A percentile compares a stretch with the other conserved stretches of the same genome.
These are phyloP conservation scores for Oscheius sp. DNA, from an alignment of 2,888 invertebrate species.

Conservation along the genomic window DNA sequence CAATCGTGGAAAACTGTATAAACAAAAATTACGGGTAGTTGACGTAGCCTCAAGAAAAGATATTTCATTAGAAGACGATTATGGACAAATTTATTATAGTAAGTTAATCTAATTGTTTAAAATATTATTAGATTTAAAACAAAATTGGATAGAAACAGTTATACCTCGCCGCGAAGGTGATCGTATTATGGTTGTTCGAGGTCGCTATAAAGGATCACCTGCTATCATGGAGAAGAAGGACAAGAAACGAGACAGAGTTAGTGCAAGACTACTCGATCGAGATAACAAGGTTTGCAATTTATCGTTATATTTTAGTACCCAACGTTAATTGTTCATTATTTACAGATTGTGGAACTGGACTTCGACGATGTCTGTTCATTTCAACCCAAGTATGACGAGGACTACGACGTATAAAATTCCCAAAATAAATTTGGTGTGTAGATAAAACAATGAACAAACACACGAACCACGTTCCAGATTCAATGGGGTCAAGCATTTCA, in stretches of 20 bases:
- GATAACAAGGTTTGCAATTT: constrained; percentile 19
- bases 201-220: constrained; percentile 38
- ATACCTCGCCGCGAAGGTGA: constrained; percentile 50
- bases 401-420: constrained; percentile 37
- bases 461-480: constrained; percentile 5
- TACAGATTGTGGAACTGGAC: constrained; percentile 35
- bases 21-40: constrained; percentile 52
- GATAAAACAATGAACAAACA: constrained; percentile 18
- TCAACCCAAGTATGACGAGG: constrained; percentile 38
- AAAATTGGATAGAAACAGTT: constrained; percentile 55
- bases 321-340: neutral
- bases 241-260: constrained; percentile 36
- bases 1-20: constrained; percentile 40
- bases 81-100: constrained; percentile 25
- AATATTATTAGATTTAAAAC: constrained; percentile 40
- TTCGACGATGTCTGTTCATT: constrained; percentile 56
- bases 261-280: constrained; percentile 26
- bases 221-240: constrained; percentile 53
- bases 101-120: neutral
- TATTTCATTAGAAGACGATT: constrained; percentile 52
- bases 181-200: constrained; percentile 51
- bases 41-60: constrained; percentile 52
- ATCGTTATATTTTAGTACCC: neutral
- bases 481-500: constrained; percentile 21
- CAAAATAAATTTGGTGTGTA: constrained; percentile 19